Evolutionary conservation across 2,888 invertebrate species (phyloP).

Genomic region (Parnassius smintheus): DNA sequence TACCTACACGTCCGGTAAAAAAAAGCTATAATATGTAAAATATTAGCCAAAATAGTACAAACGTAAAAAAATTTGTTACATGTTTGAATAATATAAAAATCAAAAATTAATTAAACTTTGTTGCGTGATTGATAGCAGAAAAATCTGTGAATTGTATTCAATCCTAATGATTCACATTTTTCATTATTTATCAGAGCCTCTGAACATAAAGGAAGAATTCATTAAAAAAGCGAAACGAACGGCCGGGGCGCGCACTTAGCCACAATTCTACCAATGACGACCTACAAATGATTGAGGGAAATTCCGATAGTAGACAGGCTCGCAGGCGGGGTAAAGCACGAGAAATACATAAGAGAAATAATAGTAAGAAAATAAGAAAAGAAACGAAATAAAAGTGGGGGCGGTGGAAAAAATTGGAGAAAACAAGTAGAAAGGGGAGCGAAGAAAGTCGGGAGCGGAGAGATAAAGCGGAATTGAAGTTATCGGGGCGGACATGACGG

Average conservation of each 20-base stretch:
- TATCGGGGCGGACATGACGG: conserved; percentile 73
- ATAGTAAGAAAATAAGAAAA: conserved; percentile 71
- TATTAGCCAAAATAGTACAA: no score
- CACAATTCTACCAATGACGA: conserved; percentile 73
- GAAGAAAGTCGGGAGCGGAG: conserved; percentile 69
- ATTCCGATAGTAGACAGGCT: conserved; percentile 46
- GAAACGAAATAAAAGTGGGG: conserved; percentile 73
- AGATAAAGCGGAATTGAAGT: conserved; percentile 81
- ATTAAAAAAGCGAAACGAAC: conserved; percentile 51
- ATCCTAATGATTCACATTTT: conserved; percentile 42
- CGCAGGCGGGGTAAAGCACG: conserved; percentile 66
- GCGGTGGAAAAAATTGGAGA: conserved; percentile 70
- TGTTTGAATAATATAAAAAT: no score
- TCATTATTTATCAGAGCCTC: conserved; percentile 55
- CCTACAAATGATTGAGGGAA: conserved; percentile 72
- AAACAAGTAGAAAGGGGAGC: conserved; percentile 78
- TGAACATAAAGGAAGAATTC: conserved; percentile 67
- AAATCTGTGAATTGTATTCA: conserved; percentile 41
- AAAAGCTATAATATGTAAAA: no score
- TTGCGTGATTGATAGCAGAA: conserved; percentile 19
- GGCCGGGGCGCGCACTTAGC: conserved; percentile 56
- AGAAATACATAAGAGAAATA: conserved; percentile 78
- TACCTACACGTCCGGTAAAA: no score
- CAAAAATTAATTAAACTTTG: no score
- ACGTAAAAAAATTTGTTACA: no score